These are phyloP conservation scores for Cremastobaeus sp. DNA, from an alignment of 2,888 invertebrate genomes.

Conservation along the genomic window DNA sequence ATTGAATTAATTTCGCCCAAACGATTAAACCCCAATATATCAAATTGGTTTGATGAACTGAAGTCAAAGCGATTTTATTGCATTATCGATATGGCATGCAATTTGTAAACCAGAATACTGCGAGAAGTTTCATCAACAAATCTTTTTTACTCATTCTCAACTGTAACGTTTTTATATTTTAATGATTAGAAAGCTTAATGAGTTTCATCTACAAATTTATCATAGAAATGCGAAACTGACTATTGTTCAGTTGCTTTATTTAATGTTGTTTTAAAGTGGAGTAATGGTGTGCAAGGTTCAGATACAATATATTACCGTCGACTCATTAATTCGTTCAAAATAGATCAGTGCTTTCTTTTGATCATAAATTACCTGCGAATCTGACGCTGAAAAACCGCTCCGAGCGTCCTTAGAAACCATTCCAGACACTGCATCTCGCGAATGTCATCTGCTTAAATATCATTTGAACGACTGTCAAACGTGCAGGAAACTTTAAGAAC, in stretches of 20 bases:
- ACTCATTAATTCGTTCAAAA: constrained; percentile 55
- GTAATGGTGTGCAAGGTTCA: constrained; percentile 54
- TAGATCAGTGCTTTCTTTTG: constrained; percentile 33
- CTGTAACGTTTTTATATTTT: constrained; percentile 23
- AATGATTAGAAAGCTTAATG: too few species aligned
- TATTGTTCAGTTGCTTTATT: constrained; percentile 49
- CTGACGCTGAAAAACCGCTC: constrained; percentile 13
- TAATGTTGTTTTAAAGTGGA: constrained; percentile 41
- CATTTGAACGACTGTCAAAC: too few species aligned
- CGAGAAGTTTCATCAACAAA: too few species aligned
- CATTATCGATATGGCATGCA: too few species aligned
- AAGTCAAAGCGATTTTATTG: too few species aligned
- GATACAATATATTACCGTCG: constrained; percentile 61
- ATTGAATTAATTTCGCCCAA: background rate
- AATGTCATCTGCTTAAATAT: background rate
- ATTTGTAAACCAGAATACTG: too few species aligned
- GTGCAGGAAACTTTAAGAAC: too few species aligned
- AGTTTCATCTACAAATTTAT: too few species aligned
- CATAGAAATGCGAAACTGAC: too few species aligned
- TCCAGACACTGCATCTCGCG: background rate
- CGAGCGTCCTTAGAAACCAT: constrained; percentile 3
- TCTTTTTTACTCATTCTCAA: too few species aligned
- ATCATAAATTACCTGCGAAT: constrained; percentile 42
- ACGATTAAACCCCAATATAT: too few species aligned
- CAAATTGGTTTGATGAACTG: too few species aligned